Base-by-base conservation (phyloP, 2,888 invertebrate genomes). In the Phoronis australis region DNA sequence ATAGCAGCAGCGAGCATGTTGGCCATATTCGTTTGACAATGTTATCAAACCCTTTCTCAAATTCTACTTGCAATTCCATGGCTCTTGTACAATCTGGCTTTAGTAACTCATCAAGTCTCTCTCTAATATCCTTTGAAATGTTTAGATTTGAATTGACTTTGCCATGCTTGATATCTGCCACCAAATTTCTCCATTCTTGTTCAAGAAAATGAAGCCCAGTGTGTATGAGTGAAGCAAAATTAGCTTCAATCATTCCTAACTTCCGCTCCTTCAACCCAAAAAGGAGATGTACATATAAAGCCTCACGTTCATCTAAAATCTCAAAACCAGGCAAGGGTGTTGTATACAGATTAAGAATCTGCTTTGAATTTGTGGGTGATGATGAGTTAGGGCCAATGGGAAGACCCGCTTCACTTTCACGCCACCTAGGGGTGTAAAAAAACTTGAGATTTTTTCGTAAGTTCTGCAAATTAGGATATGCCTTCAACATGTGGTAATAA, bases 381-480 rank as follows among this genome's bases (percentile, higher is more conserved):
- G 31, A 31, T 9, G 9, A 12, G 31, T 15, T 15, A 31, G 9
- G 31, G 15, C 9, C 31, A 31, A 12, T 56, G 4, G 15, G 31
- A 31, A 12, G 31, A 31, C 31, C 15, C 31, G 31, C 31, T 31
- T 31, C 31, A 31, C 9, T 59, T 27, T 51, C 54, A 25, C 66
- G 51, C 56, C 63, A 62, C 42, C 53, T 51, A 22, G 72, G 71
- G 35, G 60, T 64, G 52, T 66, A 72, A 51, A 69, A 68, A 38
- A 71, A 60, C 48, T 70, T 69, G 47, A 71, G 55, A 41, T 57
- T 57, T 54, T 68, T 68, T 52, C 63, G 62, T 21, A 68, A 50
- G 12, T 54, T 54, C 18, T 50, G 48, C 4, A 55, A 52, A 1
- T 54, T 54, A n/a, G 68, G 66, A 45, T 61, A 68, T 4, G 61